Evolutionary conservation across 2,797 vertebrate genomes (phyloP).

Genomic region (Pseudochaenichthys georgianus): DNA sequence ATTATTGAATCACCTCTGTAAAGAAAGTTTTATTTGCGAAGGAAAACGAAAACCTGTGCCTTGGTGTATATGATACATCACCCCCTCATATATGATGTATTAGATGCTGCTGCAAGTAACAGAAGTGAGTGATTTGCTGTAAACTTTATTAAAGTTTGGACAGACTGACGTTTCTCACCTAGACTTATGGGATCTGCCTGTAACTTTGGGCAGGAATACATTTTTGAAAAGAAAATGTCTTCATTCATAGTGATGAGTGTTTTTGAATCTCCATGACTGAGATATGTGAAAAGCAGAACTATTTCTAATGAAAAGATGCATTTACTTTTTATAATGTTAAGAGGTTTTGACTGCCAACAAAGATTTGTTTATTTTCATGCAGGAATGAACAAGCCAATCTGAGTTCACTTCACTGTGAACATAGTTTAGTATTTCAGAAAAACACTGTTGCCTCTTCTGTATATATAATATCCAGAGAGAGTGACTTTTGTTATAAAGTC

Average conservation of each 20-base stretch:
- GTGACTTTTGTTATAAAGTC: slow-evolving; percentile 1
- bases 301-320: slow-evolving; percentile 4
- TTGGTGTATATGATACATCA: neutral
- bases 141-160: neutral
- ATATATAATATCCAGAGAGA: slow-evolving; percentile 2
- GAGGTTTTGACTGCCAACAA: neutral
- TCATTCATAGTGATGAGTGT: slow-evolving; percentile 2
- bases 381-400: slow-evolving; percentile 2
- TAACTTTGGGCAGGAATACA: neutral
- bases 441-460: neutral
- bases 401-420: slow-evolving; percentile 11
- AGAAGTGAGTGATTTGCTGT: slow-evolving; percentile 14
- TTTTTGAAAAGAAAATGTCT: neutral
- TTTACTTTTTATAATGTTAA: slow-evolving; percentile 10
- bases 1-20: neutral
- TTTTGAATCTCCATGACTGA: slow-evolving; percentile 1
- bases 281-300: neutral
- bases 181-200: slow-evolving; percentile 20
- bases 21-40: neutral
- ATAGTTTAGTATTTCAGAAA: slow-evolving; percentile 4
- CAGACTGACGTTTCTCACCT: slow-evolving; percentile 12
- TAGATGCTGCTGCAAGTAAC: slow-evolving; percentile 11
- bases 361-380: slow-evolving; percentile 21
- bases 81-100: slow-evolving; percentile 13
- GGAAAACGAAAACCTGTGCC: neutral